A percentile compares a stretch with the other conserved stretches of the same genome.
These are phyloP conservation scores for Limnodromus scolopaceus DNA, from an alignment of 2,797 vertebrate genomes.

Conservation along the genomic window DNA sequence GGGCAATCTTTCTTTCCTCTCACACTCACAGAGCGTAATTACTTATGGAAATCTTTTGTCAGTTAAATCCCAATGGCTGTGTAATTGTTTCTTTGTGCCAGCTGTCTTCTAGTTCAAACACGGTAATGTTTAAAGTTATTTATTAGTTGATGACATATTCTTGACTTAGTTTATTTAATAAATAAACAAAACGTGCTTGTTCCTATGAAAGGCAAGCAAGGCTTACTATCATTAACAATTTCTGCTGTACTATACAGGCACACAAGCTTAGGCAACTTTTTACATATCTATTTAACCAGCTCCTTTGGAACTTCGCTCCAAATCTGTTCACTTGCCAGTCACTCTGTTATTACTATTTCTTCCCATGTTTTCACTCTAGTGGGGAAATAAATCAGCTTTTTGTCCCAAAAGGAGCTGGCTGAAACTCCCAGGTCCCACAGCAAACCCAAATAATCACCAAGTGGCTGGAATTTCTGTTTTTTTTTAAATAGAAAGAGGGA, in stretches of 20 bases:
- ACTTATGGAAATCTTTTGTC: conserved; percentile 39
- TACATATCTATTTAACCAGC: neutral
- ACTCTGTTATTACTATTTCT: neutral
- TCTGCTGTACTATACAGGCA: neutral
- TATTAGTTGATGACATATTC: conserved; percentile 59
- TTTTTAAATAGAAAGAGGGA: neutral
- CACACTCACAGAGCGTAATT: neutral
- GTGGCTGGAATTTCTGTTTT: neutral
- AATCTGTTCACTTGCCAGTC: neutral
- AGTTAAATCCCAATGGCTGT: conserved; percentile 42
- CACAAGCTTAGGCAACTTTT: neutral
- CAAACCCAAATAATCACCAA: neutral
- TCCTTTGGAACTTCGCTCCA: neutral
- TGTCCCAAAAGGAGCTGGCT: neutral
- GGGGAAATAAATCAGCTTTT: neutral
- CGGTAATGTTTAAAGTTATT: conserved; percentile 60
- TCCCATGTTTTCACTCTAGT: neutral
- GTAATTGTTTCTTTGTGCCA: conserved; percentile 62
- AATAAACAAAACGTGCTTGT: neutral
- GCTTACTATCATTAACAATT: neutral
- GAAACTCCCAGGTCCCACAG: neutral
- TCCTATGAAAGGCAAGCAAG: neutral
- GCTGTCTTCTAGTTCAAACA: conserved; percentile 55
- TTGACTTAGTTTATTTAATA: conserved; percentile 48
- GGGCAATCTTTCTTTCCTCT: conserved; percentile 20